These are phyloP conservation scores for Brenthis ino DNA, from an alignment of 2,888 invertebrate genomes.

Conservation along the genomic window DNA sequence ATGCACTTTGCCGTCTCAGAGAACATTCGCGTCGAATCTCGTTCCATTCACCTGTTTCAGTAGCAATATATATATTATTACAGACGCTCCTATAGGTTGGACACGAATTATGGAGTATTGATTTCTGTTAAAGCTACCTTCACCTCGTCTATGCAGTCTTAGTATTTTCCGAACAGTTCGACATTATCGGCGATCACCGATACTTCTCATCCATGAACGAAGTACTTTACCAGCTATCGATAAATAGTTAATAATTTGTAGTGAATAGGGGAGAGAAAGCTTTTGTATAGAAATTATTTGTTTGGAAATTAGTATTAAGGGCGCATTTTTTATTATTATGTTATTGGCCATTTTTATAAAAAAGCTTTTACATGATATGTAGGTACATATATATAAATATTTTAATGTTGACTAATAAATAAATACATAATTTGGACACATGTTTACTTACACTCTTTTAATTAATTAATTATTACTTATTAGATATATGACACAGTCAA, in stretches of 20 bases:
- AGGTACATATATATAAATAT: too few species aligned
- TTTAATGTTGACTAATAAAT: too few species aligned
- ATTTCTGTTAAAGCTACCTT: constrained; percentile 75
- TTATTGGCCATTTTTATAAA: too few species aligned
- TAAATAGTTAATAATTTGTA: not conserved
- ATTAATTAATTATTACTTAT: too few species aligned
- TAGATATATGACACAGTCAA: too few species aligned
- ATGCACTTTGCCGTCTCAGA: constrained; percentile 49
- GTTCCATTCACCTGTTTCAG: constrained; percentile 62
- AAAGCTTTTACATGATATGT: too few species aligned
- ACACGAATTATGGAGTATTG: constrained; percentile 76
- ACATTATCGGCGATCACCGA: constrained; percentile 82
- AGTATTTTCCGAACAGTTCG: constrained; percentile 81
- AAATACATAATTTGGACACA: too few species aligned
- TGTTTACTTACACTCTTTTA: too few species aligned
- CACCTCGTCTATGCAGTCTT: constrained; percentile 69
- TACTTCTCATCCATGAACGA: constrained; percentile 64
- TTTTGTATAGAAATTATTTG: too few species aligned
- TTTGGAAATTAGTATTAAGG: too few species aligned
- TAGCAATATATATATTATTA: constrained; percentile 59
- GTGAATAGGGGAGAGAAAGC: too few species aligned
- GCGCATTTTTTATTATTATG: too few species aligned
- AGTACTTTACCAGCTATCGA: constrained; percentile 28
- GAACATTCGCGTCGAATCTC: constrained; percentile 49
- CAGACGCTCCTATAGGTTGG: constrained; percentile 43